A percentile compares a stretch with the other conserved stretches of the same genome.
These are phyloP conservation scores for Lasioglossum malachurum DNA, from an alignment of 2,888 invertebrate genomes.

Conservation along the genomic window DNA sequence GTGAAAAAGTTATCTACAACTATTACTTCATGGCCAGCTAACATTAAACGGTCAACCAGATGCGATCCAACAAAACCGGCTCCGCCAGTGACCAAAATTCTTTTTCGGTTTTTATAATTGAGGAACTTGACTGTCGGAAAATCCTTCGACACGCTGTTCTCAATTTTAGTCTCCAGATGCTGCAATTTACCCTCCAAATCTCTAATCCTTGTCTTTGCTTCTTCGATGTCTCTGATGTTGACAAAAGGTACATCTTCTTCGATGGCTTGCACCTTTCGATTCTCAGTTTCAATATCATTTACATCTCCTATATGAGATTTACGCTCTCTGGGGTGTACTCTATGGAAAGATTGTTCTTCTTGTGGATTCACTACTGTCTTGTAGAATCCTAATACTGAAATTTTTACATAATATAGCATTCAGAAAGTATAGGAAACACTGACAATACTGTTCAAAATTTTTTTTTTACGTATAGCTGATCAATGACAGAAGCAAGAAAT, in stretches of 20 bases:
- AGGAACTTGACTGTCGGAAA: slow-evolving; percentile 97
- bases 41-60: slow-evolving; percentile 97
- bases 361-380: slow-evolving; percentile 83
- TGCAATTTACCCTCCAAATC: slow-evolving; percentile 91
- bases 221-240: slow-evolving; percentile 86
- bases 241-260: slow-evolving; percentile 58
- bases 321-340: slow-evolving; percentile 50
- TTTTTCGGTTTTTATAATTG: slow-evolving; percentile 95
- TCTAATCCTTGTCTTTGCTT: slow-evolving; percentile 88
- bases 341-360: slow-evolving; percentile 72
- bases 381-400: slow-evolving; percentile 84
- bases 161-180: slow-evolving; percentile 89
- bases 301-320: slow-evolving; percentile 29
- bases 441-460: neutral
- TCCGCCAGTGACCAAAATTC: slow-evolving; percentile 98
- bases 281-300: slow-evolving; percentile 37
- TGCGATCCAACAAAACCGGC: slow-evolving; percentile 99
- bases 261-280: slow-evolving; percentile 55
- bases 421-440: neutral
- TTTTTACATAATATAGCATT: slow-evolving; percentile 6
- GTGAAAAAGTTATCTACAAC: slow-evolving; percentile 99
- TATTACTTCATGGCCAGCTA: slow-evolving; percentile 97
- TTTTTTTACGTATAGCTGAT: neutral
- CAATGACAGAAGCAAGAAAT: neutral
- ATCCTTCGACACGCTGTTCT: slow-evolving; percentile 88